Evolutionary conservation across 64 coral and sea anemone genomes (phyloP).

Genomic region (Dendrophyllia cribrosa): DNA sequence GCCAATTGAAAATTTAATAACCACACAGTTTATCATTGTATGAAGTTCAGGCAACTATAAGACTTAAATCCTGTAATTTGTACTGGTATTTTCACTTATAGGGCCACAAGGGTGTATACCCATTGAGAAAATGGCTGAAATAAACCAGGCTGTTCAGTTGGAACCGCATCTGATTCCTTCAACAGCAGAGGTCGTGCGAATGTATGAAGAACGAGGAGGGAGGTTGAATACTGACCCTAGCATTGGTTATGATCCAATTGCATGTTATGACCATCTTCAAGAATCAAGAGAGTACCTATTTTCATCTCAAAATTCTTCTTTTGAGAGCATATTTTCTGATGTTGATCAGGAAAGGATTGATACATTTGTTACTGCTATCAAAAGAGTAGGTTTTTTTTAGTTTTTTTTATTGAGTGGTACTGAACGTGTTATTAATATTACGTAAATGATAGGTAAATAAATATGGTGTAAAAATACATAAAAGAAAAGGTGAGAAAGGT

Average conservation of each 20-base stretch:
- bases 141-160: conserved; percentile 6
- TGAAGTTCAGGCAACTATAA: not conserved
- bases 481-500: no score
- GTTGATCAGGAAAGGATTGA: not conserved
- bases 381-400: no score
- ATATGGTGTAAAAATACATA: no score
- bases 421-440: no score
- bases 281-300: conserved; percentile 48
- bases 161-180: conserved; percentile 30
- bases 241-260: conserved; percentile 55
- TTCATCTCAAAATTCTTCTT: not conserved
- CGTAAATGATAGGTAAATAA: no score
- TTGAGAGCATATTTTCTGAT: conserved; percentile 27
- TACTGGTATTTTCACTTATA: not conserved
- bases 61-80: not conserved
- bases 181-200: conserved; percentile 34
- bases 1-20: no score
- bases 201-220: conserved; percentile 58
- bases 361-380: not conserved
- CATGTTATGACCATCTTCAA: conserved; percentile 16
- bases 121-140: conserved; percentile 31
- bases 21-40: not conserved
- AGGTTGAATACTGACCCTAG: conserved; percentile 28
- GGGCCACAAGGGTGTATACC: conserved; percentile 51
- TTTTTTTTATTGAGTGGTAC: no score